Evolutionary conservation across 1,140 invertebrate species (phyloP).

Genomic region (Tetragnatha versicolor): DNA sequence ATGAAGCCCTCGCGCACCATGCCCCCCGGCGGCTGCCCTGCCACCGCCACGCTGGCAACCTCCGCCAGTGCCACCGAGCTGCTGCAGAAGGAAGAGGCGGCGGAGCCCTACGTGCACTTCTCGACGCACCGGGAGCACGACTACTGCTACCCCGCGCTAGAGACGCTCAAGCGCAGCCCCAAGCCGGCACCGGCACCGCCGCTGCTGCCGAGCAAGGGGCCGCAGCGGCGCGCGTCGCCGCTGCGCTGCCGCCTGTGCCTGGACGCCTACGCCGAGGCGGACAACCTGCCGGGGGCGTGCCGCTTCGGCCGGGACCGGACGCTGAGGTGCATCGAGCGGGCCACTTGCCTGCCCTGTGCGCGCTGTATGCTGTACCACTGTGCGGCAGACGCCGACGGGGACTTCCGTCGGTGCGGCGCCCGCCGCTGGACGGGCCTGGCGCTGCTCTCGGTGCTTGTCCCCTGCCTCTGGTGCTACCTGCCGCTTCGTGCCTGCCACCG

Average conservation of each 20-base stretch:
- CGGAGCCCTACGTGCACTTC: conserved; percentile 80
- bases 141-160: conserved; percentile 81
- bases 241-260: conserved; percentile 66
- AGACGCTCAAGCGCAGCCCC: conserved; percentile 62
- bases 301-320: conserved; percentile 87
- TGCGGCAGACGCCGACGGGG: conserved; percentile 80
- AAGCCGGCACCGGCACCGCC: conserved; percentile 65
- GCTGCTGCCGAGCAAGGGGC: conserved; percentile 70
- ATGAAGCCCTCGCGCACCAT: conserved; percentile 59
- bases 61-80: conserved; percentile 25
- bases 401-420: conserved; percentile 72
- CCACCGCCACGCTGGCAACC: conserved; percentile 18
- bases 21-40: conserved; percentile 4
- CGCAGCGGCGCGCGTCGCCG: conserved; percentile 44
- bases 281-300: conserved; percentile 82
- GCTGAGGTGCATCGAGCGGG: conserved; percentile 78
- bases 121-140: conserved; percentile 74
- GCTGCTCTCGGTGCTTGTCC: conserved; percentile 84
- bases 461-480: conserved; percentile 92
- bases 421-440: conserved; percentile 82
- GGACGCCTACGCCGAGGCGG: conserved; percentile 71
- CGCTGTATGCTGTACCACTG: conserved; percentile 92
- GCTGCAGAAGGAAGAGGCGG: conserved; percentile 4
- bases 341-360: conserved; percentile 80
- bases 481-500: conserved; percentile 83